These are phyloP conservation scores for Ceramica pisi DNA, from an alignment of 2,888 invertebrate genomes.

Conservation along the genomic window DNA sequence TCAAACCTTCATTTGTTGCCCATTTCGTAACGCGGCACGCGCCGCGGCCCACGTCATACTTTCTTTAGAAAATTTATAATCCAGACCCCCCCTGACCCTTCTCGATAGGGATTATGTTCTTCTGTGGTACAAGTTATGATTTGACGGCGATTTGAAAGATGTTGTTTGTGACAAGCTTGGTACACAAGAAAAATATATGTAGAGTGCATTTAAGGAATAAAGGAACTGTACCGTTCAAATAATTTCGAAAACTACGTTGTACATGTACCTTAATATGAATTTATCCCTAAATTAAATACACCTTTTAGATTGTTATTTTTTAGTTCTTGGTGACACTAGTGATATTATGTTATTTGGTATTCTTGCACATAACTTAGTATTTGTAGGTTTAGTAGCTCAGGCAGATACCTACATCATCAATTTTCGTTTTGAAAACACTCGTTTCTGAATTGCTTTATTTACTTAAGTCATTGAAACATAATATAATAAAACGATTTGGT, in stretches of 20 bases:
- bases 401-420: too few relatives aligned
- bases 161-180: too few relatives aligned
- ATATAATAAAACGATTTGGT: background rate
- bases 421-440: too few relatives aligned
- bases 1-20: slow-evolving; percentile 51
- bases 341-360: background rate
- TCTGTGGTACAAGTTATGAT: slow-evolving; percentile 43
- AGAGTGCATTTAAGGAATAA: too few relatives aligned
- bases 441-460: background rate
- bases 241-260: too few relatives aligned
- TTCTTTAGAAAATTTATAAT: slow-evolving; percentile 84
- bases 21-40: slow-evolving; percentile 79
- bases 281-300: too few relatives aligned
- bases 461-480: background rate
- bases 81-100: slow-evolving; percentile 75
- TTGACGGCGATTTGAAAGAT: background rate
- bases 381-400: background rate
- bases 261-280: too few relatives aligned
- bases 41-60: slow-evolving; percentile 83
- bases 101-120: slow-evolving; percentile 69
- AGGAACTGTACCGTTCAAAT: too few relatives aligned
- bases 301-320: too few relatives aligned
- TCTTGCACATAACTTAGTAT: background rate
- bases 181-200: too few relatives aligned
- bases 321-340: too few relatives aligned